A percentile compares a stretch with the other conserved stretches of the same genome.
These are phyloP conservation scores for Coluber constrictor DNA, from an alignment of 2,797 vertebrate species.

Conservation along the genomic window DNA sequence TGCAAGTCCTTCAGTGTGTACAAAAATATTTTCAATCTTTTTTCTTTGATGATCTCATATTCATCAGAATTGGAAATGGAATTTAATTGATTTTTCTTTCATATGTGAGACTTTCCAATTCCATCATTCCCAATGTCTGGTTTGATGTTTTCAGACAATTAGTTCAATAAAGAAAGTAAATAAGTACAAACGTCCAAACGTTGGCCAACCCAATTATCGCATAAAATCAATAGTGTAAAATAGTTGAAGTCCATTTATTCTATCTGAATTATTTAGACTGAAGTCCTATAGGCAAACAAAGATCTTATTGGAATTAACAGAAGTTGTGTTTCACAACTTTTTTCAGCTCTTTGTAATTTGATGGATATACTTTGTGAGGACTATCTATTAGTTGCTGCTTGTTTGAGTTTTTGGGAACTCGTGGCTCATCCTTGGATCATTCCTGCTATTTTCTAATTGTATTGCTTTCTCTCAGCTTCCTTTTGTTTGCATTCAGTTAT, in stretches of 20 bases:
- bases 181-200: not conserved
- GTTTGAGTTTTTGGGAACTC: not conserved
- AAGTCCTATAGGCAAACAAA: constrained; percentile 6
- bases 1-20: not conserved
- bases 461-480: not conserved
- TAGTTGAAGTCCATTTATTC: constrained; percentile 19
- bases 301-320: constrained; percentile 1
- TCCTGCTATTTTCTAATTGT: not conserved
- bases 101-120: not conserved
- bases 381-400: not conserved
- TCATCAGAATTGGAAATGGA: not conserved
- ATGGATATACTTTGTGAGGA: not conserved
- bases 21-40: not conserved
- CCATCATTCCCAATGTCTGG: not conserved
- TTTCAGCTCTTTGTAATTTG: not conserved
- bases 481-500: not conserved
- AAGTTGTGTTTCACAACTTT: not conserved
- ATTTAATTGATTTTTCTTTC: not conserved
- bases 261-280: constrained; percentile 21
- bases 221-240: constrained; percentile 9
- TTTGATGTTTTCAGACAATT: not conserved
- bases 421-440: not conserved
- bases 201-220: not conserved
- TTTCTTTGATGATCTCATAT: not conserved
- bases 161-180: not conserved